phyloP scores from a whole-genome alignment of 2,888 invertebrate species.

The Machimus atricapillus region DNA sequence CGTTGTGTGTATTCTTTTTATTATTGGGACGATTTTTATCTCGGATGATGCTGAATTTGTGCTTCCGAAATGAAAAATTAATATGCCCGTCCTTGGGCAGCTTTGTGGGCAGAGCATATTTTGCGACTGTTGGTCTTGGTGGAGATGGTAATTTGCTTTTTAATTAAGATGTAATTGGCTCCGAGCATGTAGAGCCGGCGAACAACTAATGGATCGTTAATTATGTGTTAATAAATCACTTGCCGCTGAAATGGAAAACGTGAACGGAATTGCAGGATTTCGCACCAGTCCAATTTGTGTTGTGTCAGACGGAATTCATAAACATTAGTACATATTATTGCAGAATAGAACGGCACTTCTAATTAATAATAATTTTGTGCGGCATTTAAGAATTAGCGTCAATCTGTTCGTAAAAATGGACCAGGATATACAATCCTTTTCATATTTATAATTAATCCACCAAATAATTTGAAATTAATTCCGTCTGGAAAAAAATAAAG shows the following conservation, averaged over 20 bases:
- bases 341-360: neutral
- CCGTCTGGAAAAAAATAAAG: too few relatives aligned
- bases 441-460: too few relatives aligned
- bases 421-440: neutral
- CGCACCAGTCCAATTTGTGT: neutral
- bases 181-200: neutral
- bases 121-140: neutral
- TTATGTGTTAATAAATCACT: neutral
- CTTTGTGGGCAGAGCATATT: neutral
- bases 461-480: too few relatives aligned
- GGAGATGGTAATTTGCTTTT: neutral
- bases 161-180: neutral
- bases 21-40: neutral
- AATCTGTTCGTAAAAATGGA: neutral
- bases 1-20: neutral
- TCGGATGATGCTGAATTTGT: neutral
- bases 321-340: neutral
- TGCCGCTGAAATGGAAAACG: neutral
- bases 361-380: neutral
- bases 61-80: neutral
- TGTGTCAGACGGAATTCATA: neutral
- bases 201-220: neutral
- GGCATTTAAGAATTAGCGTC: neutral
- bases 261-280: neutral
- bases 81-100: neutral